Evolutionary conservation across 92 coral and sea anemone species (phyloP), one percentile per base, ranked within the genome.

Genomic region (Siderastrea radians): DNA sequence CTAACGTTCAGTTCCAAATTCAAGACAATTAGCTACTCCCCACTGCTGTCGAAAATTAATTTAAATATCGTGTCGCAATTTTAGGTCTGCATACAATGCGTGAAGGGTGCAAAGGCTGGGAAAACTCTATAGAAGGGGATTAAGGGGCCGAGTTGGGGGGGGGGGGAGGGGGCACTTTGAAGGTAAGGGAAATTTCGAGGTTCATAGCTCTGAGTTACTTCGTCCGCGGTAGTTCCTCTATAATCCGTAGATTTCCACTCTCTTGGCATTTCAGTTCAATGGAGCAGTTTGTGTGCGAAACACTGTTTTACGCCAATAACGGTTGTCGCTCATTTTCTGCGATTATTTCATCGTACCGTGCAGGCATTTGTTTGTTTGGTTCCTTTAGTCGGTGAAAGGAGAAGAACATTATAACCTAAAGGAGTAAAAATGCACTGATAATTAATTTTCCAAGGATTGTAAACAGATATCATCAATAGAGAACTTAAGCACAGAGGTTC

Each of bases 311-410:
- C 50, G 93, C 73, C 72, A 89, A 88, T 52, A 86, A 15, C 3
- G 93, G 90, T 59, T 68, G 78, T 63, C 83, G 73, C 82, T 93
- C 94, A 44, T 79, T 73, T 11, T 87, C 89, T 5, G 94, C 79
- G 68, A 84, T 85, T 64, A 91, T 91, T 76, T 88, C 90, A 68
- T 67, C 69, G 80, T 95, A 93, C n/a, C 84, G 89, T 46, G 88
- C 62, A 2, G 94, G 95, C 6, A 79, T 50, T 9, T 74, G 72
- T 49, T 71, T 80, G 26, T 52, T 14, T 49, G 93, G 95, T n/a
- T 72, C 93, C 16, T 90, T 83, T 6, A 97, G 94, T 50, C 97
- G 98, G 57, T 83, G 81, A 91, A 97, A 97, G 17, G 99, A 97
- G 60, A 97, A 75, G 59, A 89, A 57, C 89, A 97, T 91, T 77